Evolutionary conservation across 2,797 vertebrate genomes (phyloP).

Genomic region (Eurystomus glaucurus): DNA sequence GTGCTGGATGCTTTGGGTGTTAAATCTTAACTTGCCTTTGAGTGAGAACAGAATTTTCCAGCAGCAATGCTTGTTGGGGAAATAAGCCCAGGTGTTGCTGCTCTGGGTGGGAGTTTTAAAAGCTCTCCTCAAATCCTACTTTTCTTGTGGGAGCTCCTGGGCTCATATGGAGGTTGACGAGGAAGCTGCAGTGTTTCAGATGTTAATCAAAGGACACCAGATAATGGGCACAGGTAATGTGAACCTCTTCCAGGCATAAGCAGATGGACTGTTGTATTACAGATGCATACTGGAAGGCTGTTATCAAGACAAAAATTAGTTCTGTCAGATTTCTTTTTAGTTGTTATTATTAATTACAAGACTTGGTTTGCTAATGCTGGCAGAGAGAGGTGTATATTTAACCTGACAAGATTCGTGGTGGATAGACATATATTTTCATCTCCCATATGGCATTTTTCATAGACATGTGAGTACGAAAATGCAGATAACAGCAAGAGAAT

Average conservation of each 20-base stretch:
- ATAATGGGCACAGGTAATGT: background rate
- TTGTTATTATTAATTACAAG: background rate
- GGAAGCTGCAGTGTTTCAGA: background rate
- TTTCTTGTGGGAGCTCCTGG: background rate
- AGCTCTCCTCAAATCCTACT: background rate
- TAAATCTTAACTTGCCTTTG: background rate
- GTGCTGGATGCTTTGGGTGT: fast-evolving
- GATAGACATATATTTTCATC: conserved; percentile 6
- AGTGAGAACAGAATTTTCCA: background rate
- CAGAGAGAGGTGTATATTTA: background rate
- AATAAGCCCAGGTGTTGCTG: background rate
- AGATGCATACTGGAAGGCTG: background rate
- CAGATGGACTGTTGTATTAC: background rate
- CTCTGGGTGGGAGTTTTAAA: background rate
- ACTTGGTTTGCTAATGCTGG: background rate
- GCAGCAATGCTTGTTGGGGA: background rate
- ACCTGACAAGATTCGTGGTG: background rate
- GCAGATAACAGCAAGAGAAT: conserved; percentile 18
- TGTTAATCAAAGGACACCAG: background rate
- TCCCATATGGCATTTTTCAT: conserved; percentile 24
- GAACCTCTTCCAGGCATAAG: background rate
- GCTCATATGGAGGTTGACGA: background rate
- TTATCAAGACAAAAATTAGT: background rate
- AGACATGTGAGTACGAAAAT: conserved; percentile 8
- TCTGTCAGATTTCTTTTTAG: background rate